These are phyloP conservation scores for Phrynocephalus versicolor DNA, from an alignment of 2,113 vertebrate genomes.

Conservation along the genomic window DNA sequence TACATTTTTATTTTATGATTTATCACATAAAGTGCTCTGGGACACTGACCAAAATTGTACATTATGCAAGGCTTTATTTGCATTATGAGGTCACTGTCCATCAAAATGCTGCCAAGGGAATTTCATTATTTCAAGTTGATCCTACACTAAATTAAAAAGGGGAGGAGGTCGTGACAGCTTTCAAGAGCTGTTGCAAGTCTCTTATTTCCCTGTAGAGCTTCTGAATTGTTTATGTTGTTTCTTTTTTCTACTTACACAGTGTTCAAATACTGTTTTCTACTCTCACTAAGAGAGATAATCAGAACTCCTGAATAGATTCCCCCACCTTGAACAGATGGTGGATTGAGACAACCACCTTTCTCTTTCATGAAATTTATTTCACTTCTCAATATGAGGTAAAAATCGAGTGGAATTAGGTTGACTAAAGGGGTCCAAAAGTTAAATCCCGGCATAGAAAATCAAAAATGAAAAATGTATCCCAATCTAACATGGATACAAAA, in stretches of 20 bases:
- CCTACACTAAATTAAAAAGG: slow-evolving; percentile 56
- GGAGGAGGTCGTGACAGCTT: slow-evolving; percentile 49
- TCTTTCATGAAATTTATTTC: not conserved
- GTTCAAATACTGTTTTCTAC: not conserved
- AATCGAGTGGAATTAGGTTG: not conserved
- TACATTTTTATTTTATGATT: slow-evolving; percentile 63
- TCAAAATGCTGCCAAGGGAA: slow-evolving; percentile 57
- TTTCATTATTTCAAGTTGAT: slow-evolving; percentile 67
- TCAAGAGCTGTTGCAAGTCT: slow-evolving; percentile 55
- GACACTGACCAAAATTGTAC: slow-evolving; percentile 62
- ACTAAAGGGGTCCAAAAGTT: not conserved
- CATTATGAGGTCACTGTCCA: slow-evolving; percentile 65
- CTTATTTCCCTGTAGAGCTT: slow-evolving; percentile 74
- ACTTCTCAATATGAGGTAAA: not conserved
- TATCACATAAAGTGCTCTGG: slow-evolving; percentile 45
- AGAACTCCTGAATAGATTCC: not conserved
- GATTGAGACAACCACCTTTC: not conserved
- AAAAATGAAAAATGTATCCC: not conserved
- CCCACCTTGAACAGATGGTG: not conserved
- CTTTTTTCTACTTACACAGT: slow-evolving; percentile 20
- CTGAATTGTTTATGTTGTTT: slow-evolving; percentile 47
- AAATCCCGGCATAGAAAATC: not conserved
- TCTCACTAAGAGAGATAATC: not conserved
- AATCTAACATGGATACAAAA: not conserved
- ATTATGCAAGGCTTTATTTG: slow-evolving; percentile 68